Evolutionary conservation across 2,888 invertebrate species (phyloP).

Genomic region (Lysandra bellargus): DNA sequence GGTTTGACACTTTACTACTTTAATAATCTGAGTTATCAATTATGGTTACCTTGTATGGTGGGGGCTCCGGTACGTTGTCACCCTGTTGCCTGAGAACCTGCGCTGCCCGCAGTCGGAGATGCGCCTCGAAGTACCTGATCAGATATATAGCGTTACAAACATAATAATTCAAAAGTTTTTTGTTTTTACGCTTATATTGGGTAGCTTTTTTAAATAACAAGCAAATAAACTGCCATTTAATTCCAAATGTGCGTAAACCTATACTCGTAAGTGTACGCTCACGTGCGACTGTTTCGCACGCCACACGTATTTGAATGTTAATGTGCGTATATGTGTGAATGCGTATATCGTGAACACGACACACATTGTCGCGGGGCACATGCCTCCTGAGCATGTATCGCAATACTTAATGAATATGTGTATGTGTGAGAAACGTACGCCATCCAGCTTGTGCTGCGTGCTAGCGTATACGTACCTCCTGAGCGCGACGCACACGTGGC

Average conservation of each 20-base stretch:
- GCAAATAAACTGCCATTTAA: too few species aligned
- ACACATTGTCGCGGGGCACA: conserved; percentile 93
- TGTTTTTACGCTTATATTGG: too few species aligned
- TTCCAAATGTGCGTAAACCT: too few species aligned
- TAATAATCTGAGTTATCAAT: neutral
- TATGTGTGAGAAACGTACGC: neutral
- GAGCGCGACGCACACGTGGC: conserved; percentile 94
- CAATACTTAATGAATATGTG: neutral
- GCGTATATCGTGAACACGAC: conserved; percentile 87
- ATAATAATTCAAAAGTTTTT: too few species aligned
- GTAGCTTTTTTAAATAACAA: too few species aligned
- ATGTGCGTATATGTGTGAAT: neutral
- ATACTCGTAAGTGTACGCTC: too few species aligned
- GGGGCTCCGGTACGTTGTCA: conserved; percentile 68
- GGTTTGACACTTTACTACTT: too few species aligned
- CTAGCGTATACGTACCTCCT: conserved; percentile 77
- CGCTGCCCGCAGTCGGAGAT: conserved; percentile 80
- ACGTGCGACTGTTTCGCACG: too few species aligned
- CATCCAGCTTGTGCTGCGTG: neutral
- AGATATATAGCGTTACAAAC: too few species aligned
- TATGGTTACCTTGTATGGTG: conserved; percentile 65
- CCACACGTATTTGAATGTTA: too few species aligned
- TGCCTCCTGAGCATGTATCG: conserved; percentile 76
- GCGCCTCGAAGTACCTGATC: conserved; percentile 90
- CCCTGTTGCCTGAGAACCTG: conserved; percentile 68